Conservation (phyloP, 2,888 invertebrate species). For the Platycnemis pennipes region DNA sequence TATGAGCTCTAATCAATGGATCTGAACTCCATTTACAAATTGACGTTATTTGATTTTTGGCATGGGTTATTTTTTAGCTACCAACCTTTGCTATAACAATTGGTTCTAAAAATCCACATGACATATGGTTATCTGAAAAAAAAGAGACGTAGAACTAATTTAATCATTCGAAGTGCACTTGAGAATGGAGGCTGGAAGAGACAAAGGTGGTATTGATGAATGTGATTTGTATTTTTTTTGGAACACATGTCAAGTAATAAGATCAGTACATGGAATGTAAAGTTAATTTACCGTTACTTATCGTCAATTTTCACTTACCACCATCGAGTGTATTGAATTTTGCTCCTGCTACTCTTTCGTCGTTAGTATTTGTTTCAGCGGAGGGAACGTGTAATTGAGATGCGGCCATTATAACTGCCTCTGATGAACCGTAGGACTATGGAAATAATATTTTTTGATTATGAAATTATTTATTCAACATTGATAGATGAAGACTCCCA, state of each 20-base stretch:
- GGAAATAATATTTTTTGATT: too few relatives aligned
- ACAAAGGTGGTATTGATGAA: not conserved
- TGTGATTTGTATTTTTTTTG: too few relatives aligned
- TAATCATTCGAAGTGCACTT: too few relatives aligned
- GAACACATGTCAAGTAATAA: too few relatives aligned
- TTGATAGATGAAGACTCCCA: too few relatives aligned
- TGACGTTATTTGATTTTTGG: too few relatives aligned
- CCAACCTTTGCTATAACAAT: constrained; percentile 15
- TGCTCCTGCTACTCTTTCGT: not conserved
- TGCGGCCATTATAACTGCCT: not conserved
- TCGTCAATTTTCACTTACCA: not conserved
- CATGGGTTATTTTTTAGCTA: too few relatives aligned
- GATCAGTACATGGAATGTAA: too few relatives aligned
- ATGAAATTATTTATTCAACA: too few relatives aligned
- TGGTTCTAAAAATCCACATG: not conserved
- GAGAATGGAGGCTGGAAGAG: not conserved
- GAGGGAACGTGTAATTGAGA: not conserved
- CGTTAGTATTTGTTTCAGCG: not conserved
- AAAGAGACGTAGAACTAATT: not conserved
- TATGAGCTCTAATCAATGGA: too few relatives aligned
- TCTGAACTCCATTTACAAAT: too few relatives aligned
- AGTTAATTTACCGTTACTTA: not conserved
- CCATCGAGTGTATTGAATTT: not conserved
- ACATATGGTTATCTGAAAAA: constrained; percentile 9
- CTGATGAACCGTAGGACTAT: not conserved